Evolutionary conservation across 2,888 invertebrate genomes (phyloP), one percentile per base, ranked within the genome.

Genomic region (Nymphalis c-album): DNA sequence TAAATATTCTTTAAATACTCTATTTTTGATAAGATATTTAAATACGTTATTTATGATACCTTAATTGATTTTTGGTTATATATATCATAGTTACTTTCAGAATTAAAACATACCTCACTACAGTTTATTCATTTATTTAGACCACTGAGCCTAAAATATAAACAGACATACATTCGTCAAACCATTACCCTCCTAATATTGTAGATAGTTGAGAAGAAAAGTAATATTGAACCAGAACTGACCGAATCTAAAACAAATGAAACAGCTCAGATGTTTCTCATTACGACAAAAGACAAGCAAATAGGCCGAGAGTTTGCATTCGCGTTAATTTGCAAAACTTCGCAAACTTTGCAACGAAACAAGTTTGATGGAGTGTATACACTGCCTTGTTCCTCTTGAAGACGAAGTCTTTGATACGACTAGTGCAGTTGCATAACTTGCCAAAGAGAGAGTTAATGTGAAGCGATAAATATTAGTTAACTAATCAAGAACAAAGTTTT

Each of bases 281-380:
- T 53, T 53, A 66, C 51, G 51, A 50, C 64, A 51, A 20, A 64
- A 64, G 60, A 66, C 60, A 47, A 57, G 46, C 55, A 55, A 60
- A 64, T 46, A 66, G 60, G 48, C 57, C 35, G 51, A 61, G 26
- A 47, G 60, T 47, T 66, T 55, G 65, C 48, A 60, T 66, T 66
- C 65, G 60, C 51, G 51, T 66, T 66, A 53, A 66, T 66, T 66
- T 61, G 65, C 60, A 55, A 66, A 61, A 60, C 55, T 66, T 66
- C 10, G 55, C 65, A n/a, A 57, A 57, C 57, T 60, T 31, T 55
- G 46, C 64, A 58, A 58, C 45, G 64, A 64, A 57, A 60, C 60
- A 66, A 66, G 60, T 66, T 66, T 53, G 53, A 60, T 40, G 40
- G 40, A 48, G 55, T 55, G 63, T 55, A 40, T 50, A 47, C 45